A percentile compares a stretch with the other conserved stretches of the same genome.
Evolutionary conservation across 2,113 vertebrate species (phyloP).

Genomic region (Chelonoidis abingdonii): DNA sequence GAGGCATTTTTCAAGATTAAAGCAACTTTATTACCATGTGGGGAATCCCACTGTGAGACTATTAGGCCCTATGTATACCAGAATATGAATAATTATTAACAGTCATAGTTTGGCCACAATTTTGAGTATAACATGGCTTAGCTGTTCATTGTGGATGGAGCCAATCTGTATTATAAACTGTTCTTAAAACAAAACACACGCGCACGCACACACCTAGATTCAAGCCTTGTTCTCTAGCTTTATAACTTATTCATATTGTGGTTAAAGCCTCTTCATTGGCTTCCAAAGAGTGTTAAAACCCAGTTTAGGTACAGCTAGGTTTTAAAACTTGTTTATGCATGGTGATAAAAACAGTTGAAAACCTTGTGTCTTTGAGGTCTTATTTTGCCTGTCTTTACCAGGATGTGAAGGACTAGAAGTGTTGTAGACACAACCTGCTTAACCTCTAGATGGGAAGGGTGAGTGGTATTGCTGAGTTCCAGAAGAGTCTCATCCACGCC

Average conservation of each 20-base stretch:
- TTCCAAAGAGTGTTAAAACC: background rate
- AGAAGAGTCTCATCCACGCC: background rate
- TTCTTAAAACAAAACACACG: background rate
- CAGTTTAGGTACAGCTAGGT: background rate
- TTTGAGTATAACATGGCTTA: background rate
- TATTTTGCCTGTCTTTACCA: background rate
- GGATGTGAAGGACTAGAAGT: background rate
- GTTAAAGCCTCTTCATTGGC: background rate
- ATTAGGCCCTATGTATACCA: background rate
- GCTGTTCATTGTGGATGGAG: background rate
- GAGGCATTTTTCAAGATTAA: background rate
- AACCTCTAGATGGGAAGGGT: background rate
- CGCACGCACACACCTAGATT: background rate
- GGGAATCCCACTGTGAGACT: background rate
- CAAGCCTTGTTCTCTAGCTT: background rate
- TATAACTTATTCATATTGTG: background rate
- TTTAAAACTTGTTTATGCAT: background rate
- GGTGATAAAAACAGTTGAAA: background rate
- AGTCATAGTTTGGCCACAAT: background rate
- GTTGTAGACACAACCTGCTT: background rate
- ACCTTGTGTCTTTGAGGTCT: background rate
- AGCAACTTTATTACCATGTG: background rate
- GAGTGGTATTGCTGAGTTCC: background rate
- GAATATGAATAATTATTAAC: background rate
- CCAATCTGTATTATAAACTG: background rate